Conservation (phyloP, 2,797 vertebrate species). For the Sebastes oblongus region DNA sequence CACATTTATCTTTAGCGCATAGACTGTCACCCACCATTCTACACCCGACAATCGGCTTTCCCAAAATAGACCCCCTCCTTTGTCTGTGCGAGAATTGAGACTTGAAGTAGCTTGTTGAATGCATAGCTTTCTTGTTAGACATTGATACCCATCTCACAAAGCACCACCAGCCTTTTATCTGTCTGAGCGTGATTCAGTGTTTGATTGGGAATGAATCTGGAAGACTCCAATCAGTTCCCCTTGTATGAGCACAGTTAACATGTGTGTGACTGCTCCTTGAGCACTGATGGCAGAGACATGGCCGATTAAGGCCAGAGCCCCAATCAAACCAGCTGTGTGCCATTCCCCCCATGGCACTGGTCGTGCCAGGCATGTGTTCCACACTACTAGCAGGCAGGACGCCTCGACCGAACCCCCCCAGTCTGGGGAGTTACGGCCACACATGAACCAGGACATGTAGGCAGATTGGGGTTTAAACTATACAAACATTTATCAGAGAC, state of each 20-base stretch:
- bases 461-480: slow-evolving; percentile 69
- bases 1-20: slow-evolving; percentile 49
- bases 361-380: slow-evolving; percentile 73
- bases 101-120: slow-evolving; percentile 39
- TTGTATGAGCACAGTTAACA: slow-evolving; percentile 72
- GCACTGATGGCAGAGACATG: slow-evolving; percentile 73
- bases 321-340: slow-evolving; percentile 79
- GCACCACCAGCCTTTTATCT: slow-evolving; percentile 62
- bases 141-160: slow-evolving; percentile 55
- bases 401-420: slow-evolving; percentile 52
- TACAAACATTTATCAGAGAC: slow-evolving; percentile 65
- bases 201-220: slow-evolving; percentile 63
- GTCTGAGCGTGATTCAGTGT: slow-evolving; percentile 49
- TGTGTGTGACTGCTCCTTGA: slow-evolving; percentile 74
- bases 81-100: slow-evolving; percentile 28
- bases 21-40: slow-evolving; percentile 25
- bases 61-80: slow-evolving; percentile 52
- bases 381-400: slow-evolving; percentile 50
- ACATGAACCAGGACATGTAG: slow-evolving; percentile 69
- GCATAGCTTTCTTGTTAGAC: slow-evolving; percentile 47
- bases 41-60: slow-evolving; percentile 44
- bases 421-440: slow-evolving; percentile 67
- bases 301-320: slow-evolving; percentile 70
- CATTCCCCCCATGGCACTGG: slow-evolving; percentile 50
- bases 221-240: slow-evolving; percentile 77